Conservation (phyloP, 2,113 vertebrate genomes). For the Cavia porcellus region DNA sequence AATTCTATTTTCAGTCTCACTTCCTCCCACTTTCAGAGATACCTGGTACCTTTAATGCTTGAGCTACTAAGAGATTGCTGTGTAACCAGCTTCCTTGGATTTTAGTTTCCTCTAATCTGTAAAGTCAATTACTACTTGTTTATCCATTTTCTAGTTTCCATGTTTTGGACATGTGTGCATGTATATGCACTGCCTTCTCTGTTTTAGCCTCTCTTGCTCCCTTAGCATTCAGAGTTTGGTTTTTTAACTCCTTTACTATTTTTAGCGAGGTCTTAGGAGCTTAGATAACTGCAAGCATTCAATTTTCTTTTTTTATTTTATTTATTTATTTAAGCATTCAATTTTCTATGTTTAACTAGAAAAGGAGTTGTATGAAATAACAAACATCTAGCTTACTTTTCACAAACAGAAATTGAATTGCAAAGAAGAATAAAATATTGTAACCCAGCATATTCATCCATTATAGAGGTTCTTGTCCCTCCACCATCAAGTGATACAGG, state of each 20-base stretch:
- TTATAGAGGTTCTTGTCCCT: constrained; percentile 47
- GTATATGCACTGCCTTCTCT: background rate
- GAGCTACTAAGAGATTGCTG: constrained; percentile 7
- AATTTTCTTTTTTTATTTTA: too few relatives aligned
- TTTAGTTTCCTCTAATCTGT: constrained; percentile 30
- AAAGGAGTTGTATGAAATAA: constrained; percentile 61
- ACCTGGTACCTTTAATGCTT: background rate
- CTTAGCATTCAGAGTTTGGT: constrained; percentile 32
- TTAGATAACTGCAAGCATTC: constrained; percentile 1
- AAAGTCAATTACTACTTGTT: constrained; percentile 36
- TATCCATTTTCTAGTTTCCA: constrained; percentile 39
- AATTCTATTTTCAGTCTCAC: background rate
- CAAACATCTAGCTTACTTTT: constrained; percentile 20
- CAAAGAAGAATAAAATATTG: constrained; percentile 58
- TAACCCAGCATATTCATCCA: constrained; percentile 51
- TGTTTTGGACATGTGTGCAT: background rate
- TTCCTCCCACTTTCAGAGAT: constrained; percentile 18
- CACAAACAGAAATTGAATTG: constrained; percentile 65
- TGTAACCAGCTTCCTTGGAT: background rate
- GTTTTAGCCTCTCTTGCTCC: background rate
- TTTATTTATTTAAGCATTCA: too few relatives aligned
- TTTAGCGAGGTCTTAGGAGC: background rate
- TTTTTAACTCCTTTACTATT: constrained; percentile 52
- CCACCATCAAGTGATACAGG: background rate
- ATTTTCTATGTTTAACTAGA: constrained; percentile 35